phyloP scores from a whole-genome alignment of 2,797 vertebrate genomes.

The Coregonus suidteri region DNA sequence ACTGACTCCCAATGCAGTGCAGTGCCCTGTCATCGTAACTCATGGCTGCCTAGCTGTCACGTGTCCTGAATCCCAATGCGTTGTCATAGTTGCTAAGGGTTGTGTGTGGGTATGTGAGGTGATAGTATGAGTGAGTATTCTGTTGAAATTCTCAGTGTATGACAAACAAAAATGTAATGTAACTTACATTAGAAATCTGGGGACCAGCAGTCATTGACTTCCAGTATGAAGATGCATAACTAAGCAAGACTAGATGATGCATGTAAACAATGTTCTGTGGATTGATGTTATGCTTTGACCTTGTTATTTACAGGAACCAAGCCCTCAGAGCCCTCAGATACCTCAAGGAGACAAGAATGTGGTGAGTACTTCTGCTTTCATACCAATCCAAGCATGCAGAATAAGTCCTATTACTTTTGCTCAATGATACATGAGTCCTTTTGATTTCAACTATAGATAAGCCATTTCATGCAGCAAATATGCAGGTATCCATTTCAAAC shows the following conservation, averaged over 20 bases:
- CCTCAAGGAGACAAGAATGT: slow-evolving; percentile 69
- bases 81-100: slow-evolving; percentile 63
- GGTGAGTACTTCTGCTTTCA: slow-evolving; percentile 60
- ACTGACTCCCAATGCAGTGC: slow-evolving; percentile 54
- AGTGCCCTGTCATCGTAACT: slow-evolving; percentile 49
- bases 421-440: not conserved
- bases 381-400: not conserved
- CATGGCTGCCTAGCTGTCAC: slow-evolving; percentile 35
- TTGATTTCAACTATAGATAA: slow-evolving; percentile 7
- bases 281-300: slow-evolving; percentile 28
- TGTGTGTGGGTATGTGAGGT: slow-evolving; percentile 53
- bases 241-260: not conserved
- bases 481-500: slow-evolving; percentile 39
- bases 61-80: slow-evolving; percentile 34
- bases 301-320: slow-evolving; percentile 53
- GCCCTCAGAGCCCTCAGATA: slow-evolving; percentile 42
- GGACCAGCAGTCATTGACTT: not conserved
- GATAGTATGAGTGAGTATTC: slow-evolving; percentile 31
- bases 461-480: slow-evolving; percentile 25
- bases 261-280: not conserved
- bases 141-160: slow-evolving; percentile 14
- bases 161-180: too few relatives aligned
- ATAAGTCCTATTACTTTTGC: slow-evolving; percentile 12
- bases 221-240: not conserved
- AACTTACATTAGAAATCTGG: not conserved